These are phyloP conservation scores for Lagenorhynchus albirostris DNA, from an alignment of 2,113 vertebrate species.

Conservation along the genomic window DNA sequence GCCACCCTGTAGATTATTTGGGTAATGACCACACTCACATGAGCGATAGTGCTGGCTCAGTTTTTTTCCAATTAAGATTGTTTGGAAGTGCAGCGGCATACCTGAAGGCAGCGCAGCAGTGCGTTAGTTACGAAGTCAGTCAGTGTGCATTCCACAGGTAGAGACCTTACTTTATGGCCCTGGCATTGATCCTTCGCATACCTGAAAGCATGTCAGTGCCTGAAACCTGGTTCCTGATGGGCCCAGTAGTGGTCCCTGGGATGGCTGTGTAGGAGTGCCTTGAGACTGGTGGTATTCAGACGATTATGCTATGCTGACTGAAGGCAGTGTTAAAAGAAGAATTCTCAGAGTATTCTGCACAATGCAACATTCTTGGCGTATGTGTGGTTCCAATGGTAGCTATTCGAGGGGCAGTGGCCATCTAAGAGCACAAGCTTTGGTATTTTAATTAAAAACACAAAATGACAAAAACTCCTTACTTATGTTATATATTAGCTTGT, in stretches of 20 bases:
- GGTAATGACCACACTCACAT: constrained; percentile 42
- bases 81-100: neutral
- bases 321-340: neutral
- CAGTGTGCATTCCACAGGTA: neutral
- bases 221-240: neutral
- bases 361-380: neutral
- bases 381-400: neutral
- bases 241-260: neutral
- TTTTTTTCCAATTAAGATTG: constrained; percentile 15
- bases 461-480: neutral
- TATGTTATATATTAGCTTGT: neutral
- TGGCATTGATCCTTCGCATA: neutral
- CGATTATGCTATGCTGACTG: neutral
- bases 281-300: neutral
- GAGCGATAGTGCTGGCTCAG: neutral
- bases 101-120: neutral
- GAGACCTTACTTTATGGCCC: neutral
- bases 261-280: neutral
- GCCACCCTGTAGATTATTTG: neutral
- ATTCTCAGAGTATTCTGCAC: neutral
- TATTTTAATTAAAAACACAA: constrained; percentile 31
- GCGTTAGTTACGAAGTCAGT: neutral
- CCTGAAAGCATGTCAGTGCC: neutral
- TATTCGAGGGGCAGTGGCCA: neutral
- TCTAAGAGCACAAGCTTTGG: neutral